Base-by-base conservation (phyloP, 2,113 vertebrate genomes). In the Chloebia gouldiae region DNA sequence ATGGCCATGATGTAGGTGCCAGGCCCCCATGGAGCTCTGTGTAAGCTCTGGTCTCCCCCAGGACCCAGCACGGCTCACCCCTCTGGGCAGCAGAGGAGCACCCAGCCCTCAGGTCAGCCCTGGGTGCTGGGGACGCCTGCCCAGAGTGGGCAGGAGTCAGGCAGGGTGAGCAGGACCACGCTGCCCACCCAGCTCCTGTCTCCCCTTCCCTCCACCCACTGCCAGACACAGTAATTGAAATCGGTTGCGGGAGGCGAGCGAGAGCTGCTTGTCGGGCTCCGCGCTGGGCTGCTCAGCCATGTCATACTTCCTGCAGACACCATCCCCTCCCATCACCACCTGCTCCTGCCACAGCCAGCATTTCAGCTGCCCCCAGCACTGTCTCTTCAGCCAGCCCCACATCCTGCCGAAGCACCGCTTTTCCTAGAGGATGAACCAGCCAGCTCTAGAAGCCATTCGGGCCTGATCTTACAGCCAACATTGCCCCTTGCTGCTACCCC, bases 221-320 rank as follows among this genome's bases (percentile, higher is more conserved):
- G 88, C 86, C 54, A 11, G 73, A 10, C 39, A 79, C 68, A 53
- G 65, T 63, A 90, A 94, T 61, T 90, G 84, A 86, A 93, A 94
- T 86, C 68, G 35, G 86, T 91, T 88, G 94, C 9, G 5, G 82
- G 95, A 90, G 89, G 86, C 11, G 23, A 84, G 79, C 4, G 59
- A 90, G 92, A 95, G 66, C 85, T 40, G 90, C 85, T 86, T 8
- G 82, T 81, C 31, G 70, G 82, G 92, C 95, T 97, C 88, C 1
- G 47, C 56, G 65, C 79, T 87, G 93, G 96, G 97, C 97, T 97
- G 97, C 97, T 97, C 93, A 93, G 96, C 96, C 92, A 85, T 86
- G 96, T 93, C 95, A 90, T 71, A 92, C 85, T 97, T 96, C 97
- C 96, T 35, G 60, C 94, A 90, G 93, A 92, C 97, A 93, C 95